Evolutionary conservation across 2,888 invertebrate genomes (phyloP).

Genomic region (Lithodes maja): DNA sequence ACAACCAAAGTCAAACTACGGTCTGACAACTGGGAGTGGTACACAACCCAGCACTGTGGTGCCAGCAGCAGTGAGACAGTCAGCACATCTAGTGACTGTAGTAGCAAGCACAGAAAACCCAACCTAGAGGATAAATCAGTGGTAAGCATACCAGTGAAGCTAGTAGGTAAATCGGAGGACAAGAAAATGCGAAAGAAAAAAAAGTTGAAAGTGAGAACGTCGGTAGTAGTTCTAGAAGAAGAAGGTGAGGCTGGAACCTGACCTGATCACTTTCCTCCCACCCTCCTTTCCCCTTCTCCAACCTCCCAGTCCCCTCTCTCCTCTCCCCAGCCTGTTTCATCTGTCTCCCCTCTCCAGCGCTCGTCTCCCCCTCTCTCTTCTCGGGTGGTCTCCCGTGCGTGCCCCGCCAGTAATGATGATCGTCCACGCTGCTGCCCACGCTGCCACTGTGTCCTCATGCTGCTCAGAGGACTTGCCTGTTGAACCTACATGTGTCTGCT

Average conservation of each 20-base stretch:
- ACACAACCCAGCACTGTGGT: conserved; percentile 50
- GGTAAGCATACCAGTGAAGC: background rate
- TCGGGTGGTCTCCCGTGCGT: too few species aligned
- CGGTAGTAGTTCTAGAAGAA: conserved; percentile 30
- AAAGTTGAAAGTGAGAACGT: conserved; percentile 37
- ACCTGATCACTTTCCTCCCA: conserved; percentile 6
- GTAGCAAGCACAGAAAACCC: background rate
- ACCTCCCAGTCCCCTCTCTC: background rate
- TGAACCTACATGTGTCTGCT: too few species aligned
- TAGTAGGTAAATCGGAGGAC: conserved; percentile 24
- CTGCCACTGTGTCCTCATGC: background rate
- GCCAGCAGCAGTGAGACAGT: conserved; percentile 56
- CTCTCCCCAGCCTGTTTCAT: too few species aligned
- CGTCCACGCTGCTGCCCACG: conserved; percentile 3
- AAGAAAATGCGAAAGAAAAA: conserved; percentile 52
- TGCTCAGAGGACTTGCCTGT: background rate
- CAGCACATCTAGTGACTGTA: conserved; percentile 63
- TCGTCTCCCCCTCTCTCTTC: conserved; percentile 10
- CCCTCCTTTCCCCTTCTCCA: background rate
- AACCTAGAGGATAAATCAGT: conserved; percentile 1
- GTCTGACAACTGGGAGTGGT: conserved; percentile 69
- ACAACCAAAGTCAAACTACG: conserved; percentile 49
- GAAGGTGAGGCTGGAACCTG: conserved; percentile 50
- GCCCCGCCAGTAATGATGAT: too few species aligned
- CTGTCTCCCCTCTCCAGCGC: too few species aligned